Conservation (phyloP, 35 echinoderm and acorn worm species). For the Lytechinus variegatus region DNA sequence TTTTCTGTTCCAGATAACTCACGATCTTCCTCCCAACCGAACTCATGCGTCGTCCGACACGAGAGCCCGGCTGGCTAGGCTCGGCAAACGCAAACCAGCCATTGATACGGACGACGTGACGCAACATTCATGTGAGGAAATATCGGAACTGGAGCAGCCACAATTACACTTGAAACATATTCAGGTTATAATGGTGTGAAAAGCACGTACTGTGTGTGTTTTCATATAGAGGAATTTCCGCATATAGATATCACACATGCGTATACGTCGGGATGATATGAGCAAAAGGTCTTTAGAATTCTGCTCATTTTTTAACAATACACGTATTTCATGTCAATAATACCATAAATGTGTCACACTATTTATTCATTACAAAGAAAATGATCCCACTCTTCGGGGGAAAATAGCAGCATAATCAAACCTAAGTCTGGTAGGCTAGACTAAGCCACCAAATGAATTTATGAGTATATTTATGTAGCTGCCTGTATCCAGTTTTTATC, state of each 20-base stretch:
- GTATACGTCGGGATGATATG: neutral
- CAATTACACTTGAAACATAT: constrained; percentile 5
- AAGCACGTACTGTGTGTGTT: constrained; percentile 8
- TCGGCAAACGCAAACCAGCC: neutral
- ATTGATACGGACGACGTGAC: neutral
- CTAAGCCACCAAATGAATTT: neutral
- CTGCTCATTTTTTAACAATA: neutral
- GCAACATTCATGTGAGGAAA: constrained; percentile 11
- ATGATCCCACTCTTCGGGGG: too few relatives aligned
- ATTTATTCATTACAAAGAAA: too few relatives aligned
- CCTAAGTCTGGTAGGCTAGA: neutral
- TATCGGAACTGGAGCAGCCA: neutral
- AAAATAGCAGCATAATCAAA: neutral
- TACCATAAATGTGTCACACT: neutral
- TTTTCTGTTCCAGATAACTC: constrained; percentile 4
- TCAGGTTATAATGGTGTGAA: neutral
- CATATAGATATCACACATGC: neutral
- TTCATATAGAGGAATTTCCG: neutral
- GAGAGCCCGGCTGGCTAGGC: neutral
- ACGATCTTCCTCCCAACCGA: neutral
- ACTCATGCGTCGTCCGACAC: neutral
- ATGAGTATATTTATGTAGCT: neutral
- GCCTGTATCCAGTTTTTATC: neutral
- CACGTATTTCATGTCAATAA: neutral
- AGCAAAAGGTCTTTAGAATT: neutral